Base-by-base conservation (phyloP, 2,888 invertebrate genomes). In the Xylocampa areola region DNA sequence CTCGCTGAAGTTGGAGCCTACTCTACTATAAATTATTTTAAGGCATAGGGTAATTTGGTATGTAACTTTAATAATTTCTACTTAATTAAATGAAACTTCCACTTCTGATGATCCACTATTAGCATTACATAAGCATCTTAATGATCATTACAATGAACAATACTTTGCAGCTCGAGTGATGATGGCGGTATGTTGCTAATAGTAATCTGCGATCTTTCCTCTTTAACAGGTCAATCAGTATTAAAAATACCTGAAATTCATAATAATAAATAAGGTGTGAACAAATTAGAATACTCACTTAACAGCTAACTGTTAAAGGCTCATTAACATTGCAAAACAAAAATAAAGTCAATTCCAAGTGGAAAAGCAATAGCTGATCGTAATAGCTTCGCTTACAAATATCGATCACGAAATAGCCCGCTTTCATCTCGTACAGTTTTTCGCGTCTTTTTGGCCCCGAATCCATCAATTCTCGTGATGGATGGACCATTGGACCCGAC, bases 401-500 rank as follows among this genome's bases (percentile, higher is more conserved):
- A 87, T 84, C 81, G 82, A 86, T 86, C 84, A 79, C 82, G 79
- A 88, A 92, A 89, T 88, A 83, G 86, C 74, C 81, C 84, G 86
- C 91, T 91, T 92, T 90, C 91, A 90, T 92, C 89, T 87, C 84
- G 78, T 76, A 53, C 76, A 79, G 79, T 88, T 85, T 89, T 87
- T 85, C 84, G 82, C 82, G 67, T 90, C 89, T 86, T 93, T 93
- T 93, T 93, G 90, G 92, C 76, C 88, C 91, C 86, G 75, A 92
- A 92, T 93, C 90, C 93, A 94, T 94, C 93, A 94, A 93, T 94
- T 92, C 91, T 84, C 76, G 81, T 92, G 93, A 94, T 92, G 93
- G 92, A 93, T 93, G 93, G 87, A 86, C 86, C 90, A 81, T 84
- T 85, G 87, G 84, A 81, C 79, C 79, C 73, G 68, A 81, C 73